phyloP scores from a whole-genome alignment of 2,113 vertebrate genomes.

The Lophochroa leadbeateri region DNA sequence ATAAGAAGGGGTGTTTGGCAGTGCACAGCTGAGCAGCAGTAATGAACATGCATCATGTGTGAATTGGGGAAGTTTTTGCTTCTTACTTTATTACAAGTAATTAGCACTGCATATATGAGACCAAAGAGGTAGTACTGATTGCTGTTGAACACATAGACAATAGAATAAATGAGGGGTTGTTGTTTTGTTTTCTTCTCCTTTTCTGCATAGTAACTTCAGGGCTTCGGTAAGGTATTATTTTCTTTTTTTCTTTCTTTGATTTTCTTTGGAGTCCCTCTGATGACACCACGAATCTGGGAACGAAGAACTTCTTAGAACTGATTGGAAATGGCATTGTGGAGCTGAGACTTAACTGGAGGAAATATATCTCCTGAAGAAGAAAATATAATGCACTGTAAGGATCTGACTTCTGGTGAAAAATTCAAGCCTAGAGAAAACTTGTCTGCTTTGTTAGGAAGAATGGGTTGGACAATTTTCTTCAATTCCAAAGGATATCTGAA shows the following conservation, averaged over 20 bases:
- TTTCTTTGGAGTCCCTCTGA: slow-evolving; percentile 66
- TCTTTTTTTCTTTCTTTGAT: slow-evolving; percentile 46
- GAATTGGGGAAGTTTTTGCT: slow-evolving; percentile 72
- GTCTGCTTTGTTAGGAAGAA: slow-evolving; percentile 72
- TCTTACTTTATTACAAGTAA: slow-evolving; percentile 33
- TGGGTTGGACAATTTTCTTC: slow-evolving; percentile 75
- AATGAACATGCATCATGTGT: slow-evolving; percentile 53
- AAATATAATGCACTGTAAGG: slow-evolving; percentile 72
- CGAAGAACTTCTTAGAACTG: slow-evolving; percentile 79
- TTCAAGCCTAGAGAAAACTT: slow-evolving; percentile 75
- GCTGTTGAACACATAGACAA: not conserved
- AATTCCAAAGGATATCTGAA: slow-evolving; percentile 72
- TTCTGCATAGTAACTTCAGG: not conserved
- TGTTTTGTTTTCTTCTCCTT: not conserved
- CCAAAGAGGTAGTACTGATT: not conserved
- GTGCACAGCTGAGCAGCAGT: not conserved
- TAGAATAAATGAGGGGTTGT: not conserved
- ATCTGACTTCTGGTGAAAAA: slow-evolving; percentile 75
- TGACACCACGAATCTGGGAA: slow-evolving; percentile 71
- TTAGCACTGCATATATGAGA: not conserved
- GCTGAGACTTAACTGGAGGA: slow-evolving; percentile 82
- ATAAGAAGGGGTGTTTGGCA: not conserved
- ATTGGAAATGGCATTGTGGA: slow-evolving; percentile 80
- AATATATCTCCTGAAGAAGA: slow-evolving; percentile 76
- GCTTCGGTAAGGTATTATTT: slow-evolving; percentile 51